phyloP scores from a whole-genome alignment of 1,140 invertebrate species.

The Cotesia chilonis region DNA sequence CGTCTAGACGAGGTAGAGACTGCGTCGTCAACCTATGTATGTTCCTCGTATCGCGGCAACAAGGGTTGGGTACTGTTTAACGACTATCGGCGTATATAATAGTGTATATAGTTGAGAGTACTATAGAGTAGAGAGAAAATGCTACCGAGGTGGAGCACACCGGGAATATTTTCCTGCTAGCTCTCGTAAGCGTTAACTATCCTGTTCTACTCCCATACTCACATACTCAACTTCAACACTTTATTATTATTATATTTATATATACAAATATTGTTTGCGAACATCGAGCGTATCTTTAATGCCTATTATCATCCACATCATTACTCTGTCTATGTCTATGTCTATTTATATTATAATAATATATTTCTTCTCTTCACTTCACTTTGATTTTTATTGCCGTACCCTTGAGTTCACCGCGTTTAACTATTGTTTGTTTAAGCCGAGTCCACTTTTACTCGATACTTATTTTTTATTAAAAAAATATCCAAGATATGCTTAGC shows the following conservation, averaged over 20 bases:
- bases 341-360: constrained; percentile 18
- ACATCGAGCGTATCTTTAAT: constrained; percentile 17
- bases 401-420: too few species aligned
- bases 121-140: constrained; percentile 11
- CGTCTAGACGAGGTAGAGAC: constrained; percentile 65
- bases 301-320: constrained; percentile 1
- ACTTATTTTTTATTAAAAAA: too few species aligned
- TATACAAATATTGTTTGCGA: too few species aligned
- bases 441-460: too few species aligned
- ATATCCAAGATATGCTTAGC: too few species aligned
- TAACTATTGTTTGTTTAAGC: too few species aligned
- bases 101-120: too few species aligned
- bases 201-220: not conserved
- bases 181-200: constrained; percentile 28
- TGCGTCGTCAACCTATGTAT: constrained; percentile 49
- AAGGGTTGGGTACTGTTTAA: constrained; percentile 47
- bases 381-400: too few species aligned
- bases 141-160: constrained; percentile 40
- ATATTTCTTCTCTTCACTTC: constrained; percentile 5
- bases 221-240: too few species aligned
- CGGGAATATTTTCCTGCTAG: constrained; percentile 43
- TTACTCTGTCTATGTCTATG: not conserved
- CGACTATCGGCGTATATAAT: constrained; percentile 46
- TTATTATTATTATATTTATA: too few species aligned
- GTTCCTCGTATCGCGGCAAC: constrained; percentile 3